Percentiles rank a stretch among this genome's conserved stretches.
These are phyloP conservation scores for Disparrhopalites patrizii DNA, from an alignment of 2,888 invertebrate genomes.

Conservation along the genomic window DNA sequence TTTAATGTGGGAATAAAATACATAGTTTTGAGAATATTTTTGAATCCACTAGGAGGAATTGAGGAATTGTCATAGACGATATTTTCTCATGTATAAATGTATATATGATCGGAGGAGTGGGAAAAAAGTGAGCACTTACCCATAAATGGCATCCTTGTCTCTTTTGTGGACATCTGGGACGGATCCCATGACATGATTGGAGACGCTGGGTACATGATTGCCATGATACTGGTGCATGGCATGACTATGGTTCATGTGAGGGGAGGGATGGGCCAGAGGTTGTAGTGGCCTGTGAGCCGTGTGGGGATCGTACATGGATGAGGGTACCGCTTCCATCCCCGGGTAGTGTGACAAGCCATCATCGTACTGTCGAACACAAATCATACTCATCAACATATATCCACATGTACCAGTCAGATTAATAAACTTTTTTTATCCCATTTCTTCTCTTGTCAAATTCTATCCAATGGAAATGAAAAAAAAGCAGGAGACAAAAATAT, in stretches of 20 bases:
- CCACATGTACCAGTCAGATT: background rate
- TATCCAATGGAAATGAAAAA: too few species aligned
- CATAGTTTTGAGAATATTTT: too few species aligned
- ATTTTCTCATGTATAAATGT: too few species aligned
- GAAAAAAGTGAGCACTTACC: constrained; percentile 65
- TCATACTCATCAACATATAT: background rate
- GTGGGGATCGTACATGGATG: constrained; percentile 70
- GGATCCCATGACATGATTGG: constrained; percentile 56
- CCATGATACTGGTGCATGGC: constrained; percentile 63
- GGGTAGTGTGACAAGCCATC: constrained; percentile 85
- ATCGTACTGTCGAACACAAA: constrained; percentile 70
- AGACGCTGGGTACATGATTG: constrained; percentile 70
- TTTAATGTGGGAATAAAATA: background rate
- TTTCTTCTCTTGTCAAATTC: too few species aligned
- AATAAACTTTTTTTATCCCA: too few species aligned
- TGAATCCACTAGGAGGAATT: too few species aligned
- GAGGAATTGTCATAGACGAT: too few species aligned
- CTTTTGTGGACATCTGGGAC: constrained; percentile 90
- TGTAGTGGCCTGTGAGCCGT: constrained; percentile 55
- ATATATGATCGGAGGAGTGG: background rate
- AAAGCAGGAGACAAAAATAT: too few species aligned
- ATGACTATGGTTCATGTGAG: constrained; percentile 66
- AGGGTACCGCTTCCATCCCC: constrained; percentile 63
- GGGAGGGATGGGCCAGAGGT: constrained; percentile 65
- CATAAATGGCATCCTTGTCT: constrained; percentile 98